Evolutionary conservation across 1,140 invertebrate species (phyloP).

Genomic region (Propsilocerus akamusi): DNA sequence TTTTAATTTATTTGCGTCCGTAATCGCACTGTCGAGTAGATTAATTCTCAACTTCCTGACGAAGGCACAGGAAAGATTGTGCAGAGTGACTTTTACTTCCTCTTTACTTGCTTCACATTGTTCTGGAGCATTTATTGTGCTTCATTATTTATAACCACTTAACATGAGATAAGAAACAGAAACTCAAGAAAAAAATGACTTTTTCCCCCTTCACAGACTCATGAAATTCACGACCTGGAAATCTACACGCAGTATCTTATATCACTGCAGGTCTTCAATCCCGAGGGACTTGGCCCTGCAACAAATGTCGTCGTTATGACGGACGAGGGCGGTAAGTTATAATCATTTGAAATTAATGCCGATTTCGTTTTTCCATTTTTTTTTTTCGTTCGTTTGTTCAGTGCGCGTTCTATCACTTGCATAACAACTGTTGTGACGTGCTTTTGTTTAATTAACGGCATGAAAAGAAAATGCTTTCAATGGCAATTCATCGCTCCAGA

Average conservation of each 20-base stretch:
- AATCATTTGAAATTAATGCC: too few species aligned
- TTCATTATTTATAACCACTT: not conserved
- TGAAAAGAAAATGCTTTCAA: too few species aligned
- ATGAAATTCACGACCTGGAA: slow-evolving; percentile 46
- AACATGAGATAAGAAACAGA: not conserved
- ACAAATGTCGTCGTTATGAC: slow-evolving; percentile 56
- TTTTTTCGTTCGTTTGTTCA: too few species aligned
- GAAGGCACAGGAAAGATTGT: too few species aligned
- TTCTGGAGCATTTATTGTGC: not conserved
- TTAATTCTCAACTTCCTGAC: slow-evolving; percentile 2
- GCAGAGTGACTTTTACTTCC: not conserved
- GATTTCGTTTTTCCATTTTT: too few species aligned
- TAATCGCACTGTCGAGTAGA: slow-evolving; percentile 1
- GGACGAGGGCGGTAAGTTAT: slow-evolving; percentile 58
- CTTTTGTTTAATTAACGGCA: too few species aligned
- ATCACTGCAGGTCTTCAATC: slow-evolving; percentile 58
- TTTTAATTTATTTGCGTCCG: slow-evolving; percentile 1
- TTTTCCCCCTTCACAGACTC: slow-evolving; percentile 30
- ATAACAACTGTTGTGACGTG: too few species aligned
- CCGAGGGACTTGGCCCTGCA: slow-evolving; percentile 46
- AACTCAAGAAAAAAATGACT: not conserved
- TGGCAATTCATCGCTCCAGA: too few species aligned
- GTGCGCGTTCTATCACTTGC: too few species aligned
- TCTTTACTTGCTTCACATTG: not conserved
- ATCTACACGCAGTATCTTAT: slow-evolving; percentile 59